Evolutionary conservation across 2,888 invertebrate genomes (phyloP), one percentile per base, ranked within the genome.

Genomic region (Tetragonisca angustula): DNA sequence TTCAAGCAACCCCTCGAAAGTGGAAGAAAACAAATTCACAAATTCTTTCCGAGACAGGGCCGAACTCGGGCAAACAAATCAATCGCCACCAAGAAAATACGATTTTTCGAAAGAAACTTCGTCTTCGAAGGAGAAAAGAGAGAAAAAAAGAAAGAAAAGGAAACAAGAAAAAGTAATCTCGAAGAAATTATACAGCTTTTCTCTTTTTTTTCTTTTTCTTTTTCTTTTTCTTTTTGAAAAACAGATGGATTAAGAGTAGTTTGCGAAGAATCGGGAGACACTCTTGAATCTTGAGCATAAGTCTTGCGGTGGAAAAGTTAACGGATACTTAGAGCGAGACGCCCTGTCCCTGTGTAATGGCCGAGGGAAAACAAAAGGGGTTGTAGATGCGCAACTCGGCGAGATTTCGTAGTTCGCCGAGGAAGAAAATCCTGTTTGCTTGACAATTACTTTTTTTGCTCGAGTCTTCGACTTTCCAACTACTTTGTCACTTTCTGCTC

Each of bases 241-340:
- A 56, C 27, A 43, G 13, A 17, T 3, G 27, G 49, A 43, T 43
- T 21, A 11, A 9, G 21, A 62, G 70, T 79, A 72, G 83, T 80
- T 78, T 64, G 32, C 24, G 32, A 86, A 36, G 27, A 65, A 77
- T 84, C 81, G 69, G 56, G 49, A 27, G 64, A 32, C 74, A 56
- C 77, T 43, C 43, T 43, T 43, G 43, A 43, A 43, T 43, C 43
- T 78, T 62, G 87, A 76, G 72, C 77, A 65, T 65, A 79, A 81
- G 76, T 87, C 78, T 83, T 27, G 73, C 70, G 70, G 86, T 89
- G 80, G 89, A 76, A 87, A 89, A 89, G 88, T 87, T 89, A 84
- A 61, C 56, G 77, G 76, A 68, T 81, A 79, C 84, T 84, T 86
- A 83, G 72, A 65, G 50, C 19, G 56, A 59, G 72, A 71, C 21